Conservation (phyloP, 2,797 vertebrate species). For the Euthynnus affinis region DNA sequence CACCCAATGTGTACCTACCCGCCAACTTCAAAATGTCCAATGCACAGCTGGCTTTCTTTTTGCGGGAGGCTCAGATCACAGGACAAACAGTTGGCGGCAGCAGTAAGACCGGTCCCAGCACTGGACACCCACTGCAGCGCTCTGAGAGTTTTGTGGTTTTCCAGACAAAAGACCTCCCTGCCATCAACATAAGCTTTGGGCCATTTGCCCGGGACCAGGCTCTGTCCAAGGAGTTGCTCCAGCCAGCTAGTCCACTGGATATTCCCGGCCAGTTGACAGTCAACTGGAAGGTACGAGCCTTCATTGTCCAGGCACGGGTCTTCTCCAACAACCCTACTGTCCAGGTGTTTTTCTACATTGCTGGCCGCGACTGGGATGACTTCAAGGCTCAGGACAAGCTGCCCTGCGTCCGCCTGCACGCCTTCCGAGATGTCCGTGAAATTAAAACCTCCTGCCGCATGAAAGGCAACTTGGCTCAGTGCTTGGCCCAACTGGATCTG, state of each 20-base stretch:
- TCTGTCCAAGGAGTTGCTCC: constrained; percentile 94
- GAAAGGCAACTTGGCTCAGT: constrained; percentile 92
- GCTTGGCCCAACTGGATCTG: constrained; percentile 93
- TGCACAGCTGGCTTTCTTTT: constrained; percentile 96
- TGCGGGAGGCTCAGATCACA: constrained; percentile 87
- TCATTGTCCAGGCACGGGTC: constrained; percentile 93
- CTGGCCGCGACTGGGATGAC: constrained; percentile 97
- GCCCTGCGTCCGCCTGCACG: constrained; percentile 94
- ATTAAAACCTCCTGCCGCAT: constrained; percentile 94
- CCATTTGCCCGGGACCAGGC: constrained; percentile 92
- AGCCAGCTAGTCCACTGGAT: constrained; percentile 94
- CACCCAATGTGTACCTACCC: constrained; percentile 88
- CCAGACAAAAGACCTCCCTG: constrained; percentile 96
- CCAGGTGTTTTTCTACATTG: constrained; percentile 97
- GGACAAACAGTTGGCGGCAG: constrained; percentile 65
- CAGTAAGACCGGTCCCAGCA: constrained; percentile 52
- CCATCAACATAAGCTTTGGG: constrained; percentile 95
- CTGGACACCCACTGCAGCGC: constrained; percentile 88
- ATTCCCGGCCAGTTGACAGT: constrained; percentile 93
- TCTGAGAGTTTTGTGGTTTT: constrained; percentile 97
- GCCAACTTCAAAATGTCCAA: constrained; percentile 97
- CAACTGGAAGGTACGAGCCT: constrained; percentile 98
- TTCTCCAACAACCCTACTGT: constrained; percentile 91
- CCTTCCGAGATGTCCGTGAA: constrained; percentile 93
- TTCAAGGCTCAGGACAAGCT: constrained; percentile 92